Conservation (phyloP, 1,140 invertebrate genomes). For the Diachasma alloeum region DNA sequence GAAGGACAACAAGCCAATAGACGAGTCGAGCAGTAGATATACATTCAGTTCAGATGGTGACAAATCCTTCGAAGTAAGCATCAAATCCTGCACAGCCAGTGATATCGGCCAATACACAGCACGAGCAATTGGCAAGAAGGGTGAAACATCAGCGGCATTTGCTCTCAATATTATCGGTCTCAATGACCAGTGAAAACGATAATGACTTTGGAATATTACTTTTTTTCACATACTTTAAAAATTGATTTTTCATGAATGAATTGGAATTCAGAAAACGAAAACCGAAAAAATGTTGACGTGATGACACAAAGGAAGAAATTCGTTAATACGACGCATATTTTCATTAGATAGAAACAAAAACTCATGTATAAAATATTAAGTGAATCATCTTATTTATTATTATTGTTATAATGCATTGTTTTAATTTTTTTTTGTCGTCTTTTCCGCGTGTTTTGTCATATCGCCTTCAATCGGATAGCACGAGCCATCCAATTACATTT, state of each 20-base stretch:
- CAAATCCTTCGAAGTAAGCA: slow-evolving; percentile 78
- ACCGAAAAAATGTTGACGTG: background rate
- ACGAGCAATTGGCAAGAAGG: slow-evolving; percentile 84
- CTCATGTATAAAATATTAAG: slow-evolving; percentile 38
- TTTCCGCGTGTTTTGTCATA: slow-evolving; percentile 50
- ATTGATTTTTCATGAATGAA: background rate
- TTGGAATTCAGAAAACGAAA: background rate
- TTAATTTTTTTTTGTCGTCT: slow-evolving; percentile 23
- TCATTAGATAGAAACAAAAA: slow-evolving; percentile 30
- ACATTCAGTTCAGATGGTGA: slow-evolving; percentile 82
- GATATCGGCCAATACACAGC: slow-evolving; percentile 92
- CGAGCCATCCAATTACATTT: slow-evolving; percentile 20
- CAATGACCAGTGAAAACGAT: slow-evolving; percentile 45
- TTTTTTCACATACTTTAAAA: background rate
- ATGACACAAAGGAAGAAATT: no score
- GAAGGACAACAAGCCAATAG: slow-evolving; percentile 88
- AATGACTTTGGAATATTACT: background rate
- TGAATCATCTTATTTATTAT: slow-evolving; percentile 37
- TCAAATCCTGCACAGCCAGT: slow-evolving; percentile 77
- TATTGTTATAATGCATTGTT: slow-evolving; percentile 48
- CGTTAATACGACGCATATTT: slow-evolving; percentile 7
- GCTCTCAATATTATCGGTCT: slow-evolving; percentile 79
- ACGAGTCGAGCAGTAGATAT: slow-evolving; percentile 78
- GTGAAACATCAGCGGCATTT: slow-evolving; percentile 83
- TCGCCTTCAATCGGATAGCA: slow-evolving; percentile 40